Evolutionary conservation across 1,140 invertebrate species (phyloP).

Genomic region (Leptopilina clavipes): DNA sequence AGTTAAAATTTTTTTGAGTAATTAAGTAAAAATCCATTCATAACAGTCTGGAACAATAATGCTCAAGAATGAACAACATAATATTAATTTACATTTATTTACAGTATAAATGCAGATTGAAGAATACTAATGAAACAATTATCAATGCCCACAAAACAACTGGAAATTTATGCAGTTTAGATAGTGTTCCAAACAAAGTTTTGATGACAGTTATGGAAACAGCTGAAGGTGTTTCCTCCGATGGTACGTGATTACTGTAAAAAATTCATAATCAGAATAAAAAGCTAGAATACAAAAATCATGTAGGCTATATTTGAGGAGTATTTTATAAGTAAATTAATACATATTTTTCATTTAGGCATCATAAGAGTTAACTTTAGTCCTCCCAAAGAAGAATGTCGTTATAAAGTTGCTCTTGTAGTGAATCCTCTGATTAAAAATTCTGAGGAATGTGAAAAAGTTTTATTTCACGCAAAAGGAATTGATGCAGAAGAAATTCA

Average conservation of each 20-base stretch:
- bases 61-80: too few species aligned
- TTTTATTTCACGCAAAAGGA: conserved; percentile 41
- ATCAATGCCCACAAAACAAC: not conserved
- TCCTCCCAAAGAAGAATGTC: conserved; percentile 44
- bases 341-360: conserved; percentile 44
- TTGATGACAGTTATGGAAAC: conserved; percentile 37
- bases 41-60: too few species aligned
- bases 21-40: too few species aligned
- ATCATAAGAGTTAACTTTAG: conserved; percentile 42
- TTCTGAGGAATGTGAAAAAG: conserved; percentile 48
- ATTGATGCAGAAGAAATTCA: conserved; percentile 48
- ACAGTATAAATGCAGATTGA: not conserved
- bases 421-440: conserved; percentile 47
- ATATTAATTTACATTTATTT: not conserved
- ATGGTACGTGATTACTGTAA: conserved; percentile 26
- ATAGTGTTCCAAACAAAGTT: conserved; percentile 43
- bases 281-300: too few species aligned
- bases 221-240: conserved; percentile 36
- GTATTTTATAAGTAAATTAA: not conserved
- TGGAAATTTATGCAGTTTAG: conserved; percentile 38
- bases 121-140: not conserved
- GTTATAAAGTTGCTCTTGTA: conserved; percentile 49
- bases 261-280: not conserved
- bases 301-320: too few species aligned
- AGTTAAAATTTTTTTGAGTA: too few species aligned